phyloP scores from a whole-genome alignment of 2,797 vertebrate genomes.

The Galagoides demidoff region DNA sequence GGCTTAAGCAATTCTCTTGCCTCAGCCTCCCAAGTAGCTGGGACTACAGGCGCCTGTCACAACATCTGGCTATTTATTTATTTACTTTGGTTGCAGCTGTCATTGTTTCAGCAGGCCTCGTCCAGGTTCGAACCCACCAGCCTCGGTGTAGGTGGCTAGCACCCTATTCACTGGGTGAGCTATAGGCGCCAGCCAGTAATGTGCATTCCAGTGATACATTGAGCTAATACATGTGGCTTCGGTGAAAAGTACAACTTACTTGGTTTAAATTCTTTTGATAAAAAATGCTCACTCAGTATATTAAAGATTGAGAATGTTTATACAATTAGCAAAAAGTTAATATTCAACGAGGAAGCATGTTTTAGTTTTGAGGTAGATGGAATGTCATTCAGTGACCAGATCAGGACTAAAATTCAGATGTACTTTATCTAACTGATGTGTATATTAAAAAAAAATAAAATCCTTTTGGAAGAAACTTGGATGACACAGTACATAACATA shows the following conservation, averaged over 20 bases:
- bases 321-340: conserved; percentile 50
- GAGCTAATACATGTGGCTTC: conserved; percentile 67
- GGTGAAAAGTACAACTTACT: conserved; percentile 65
- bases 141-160: no score
- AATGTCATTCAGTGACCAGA: not conserved
- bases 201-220: conserved; percentile 71
- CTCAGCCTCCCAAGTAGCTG: no score
- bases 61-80: no score
- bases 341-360: not conserved
- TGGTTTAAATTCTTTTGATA: conserved; percentile 62
- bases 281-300: conserved; percentile 67
- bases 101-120: no score
- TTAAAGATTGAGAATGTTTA: conserved; percentile 61
- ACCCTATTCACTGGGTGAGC: no score
- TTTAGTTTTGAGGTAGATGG: not conserved
- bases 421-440: not conserved
- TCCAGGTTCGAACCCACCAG: no score
- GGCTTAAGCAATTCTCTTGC: no score
- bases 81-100: no score
- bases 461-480: conserved; percentile 12
- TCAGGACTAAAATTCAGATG: not conserved
- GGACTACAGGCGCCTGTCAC: no score
- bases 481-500: not conserved
- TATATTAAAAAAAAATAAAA: not conserved
- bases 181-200: not conserved